Evolutionary conservation across 2,888 invertebrate genomes (phyloP).

Genomic region (Hirtodrosophila confusa): DNA sequence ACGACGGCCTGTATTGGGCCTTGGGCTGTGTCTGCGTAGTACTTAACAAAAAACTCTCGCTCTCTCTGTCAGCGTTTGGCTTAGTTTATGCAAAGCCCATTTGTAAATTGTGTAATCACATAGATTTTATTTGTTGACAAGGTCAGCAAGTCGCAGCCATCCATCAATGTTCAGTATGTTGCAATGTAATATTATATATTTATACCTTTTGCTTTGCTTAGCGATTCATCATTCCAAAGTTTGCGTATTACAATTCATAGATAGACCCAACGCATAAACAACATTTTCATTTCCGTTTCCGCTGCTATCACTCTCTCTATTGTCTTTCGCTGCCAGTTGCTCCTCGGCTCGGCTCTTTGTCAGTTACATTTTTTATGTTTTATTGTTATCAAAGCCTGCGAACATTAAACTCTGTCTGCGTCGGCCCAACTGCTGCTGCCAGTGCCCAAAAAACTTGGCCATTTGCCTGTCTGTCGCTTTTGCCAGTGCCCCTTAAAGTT

Average conservation of each 20-base stretch:
- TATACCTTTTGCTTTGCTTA: neutral
- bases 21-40: too few relatives aligned
- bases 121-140: conserved; percentile 6
- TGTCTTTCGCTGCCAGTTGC: neutral
- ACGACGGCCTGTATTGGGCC: neutral
- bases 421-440: conserved; percentile 6
- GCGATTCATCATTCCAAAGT: conserved; percentile 35
- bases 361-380: conserved; percentile 48
- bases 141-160: conserved; percentile 10
- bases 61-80: too few relatives aligned
- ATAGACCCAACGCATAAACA: neutral
- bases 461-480: conserved; percentile 16
- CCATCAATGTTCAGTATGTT: conserved; percentile 18
- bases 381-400: conserved; percentile 20
- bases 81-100: neutral
- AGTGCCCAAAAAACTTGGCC: conserved; percentile 27
- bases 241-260: conserved; percentile 6
- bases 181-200: neutral
- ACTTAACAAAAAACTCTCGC: neutral
- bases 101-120: neutral
- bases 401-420: conserved; percentile 21
- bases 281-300: conserved; percentile 35
- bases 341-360: conserved; percentile 2
- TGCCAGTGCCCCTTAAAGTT: conserved; percentile 50
- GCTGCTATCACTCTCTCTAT: conserved; percentile 6